Evolutionary conservation across 2,888 invertebrate species (phyloP), one percentile per base, ranked within the genome.

Genomic region (Agriopis aurantiaria): DNA sequence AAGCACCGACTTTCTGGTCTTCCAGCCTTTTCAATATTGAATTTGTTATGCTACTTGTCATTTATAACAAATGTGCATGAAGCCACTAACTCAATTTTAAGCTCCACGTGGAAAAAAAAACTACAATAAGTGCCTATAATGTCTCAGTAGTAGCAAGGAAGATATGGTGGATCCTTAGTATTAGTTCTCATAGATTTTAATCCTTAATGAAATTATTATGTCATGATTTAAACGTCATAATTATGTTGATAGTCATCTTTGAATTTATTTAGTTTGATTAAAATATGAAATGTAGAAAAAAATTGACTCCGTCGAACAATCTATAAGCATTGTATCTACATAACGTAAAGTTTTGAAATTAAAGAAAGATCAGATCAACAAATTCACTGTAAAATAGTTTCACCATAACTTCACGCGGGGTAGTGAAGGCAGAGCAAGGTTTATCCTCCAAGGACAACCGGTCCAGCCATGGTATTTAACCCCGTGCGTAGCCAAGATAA

Each of bases 41-140:
- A 75, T 76, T 74, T 75, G 75, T 76, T 74, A 78, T 75, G 78
- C 75, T 78, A 76, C 78, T 75, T 78, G 78, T 76, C 71, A 78
- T 75, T 71, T 68, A 46, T 73, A 73, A 72, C 68, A 72, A 76
- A 75, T 75, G 72, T 43, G 49, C 48, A 60, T 58, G 46, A 69
- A 74, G 57, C 49, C 61, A 61, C 70, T 71, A 68, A 75, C 73
- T 74, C 63, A 68, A 73, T 74, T 69, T 75, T 74, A 68, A 74
- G 64, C 69, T 45, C 10, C 70, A 43, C 41, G 33, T 40, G 5
- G 1, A 57, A 61, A 71, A 61, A 71, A 69, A 67, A 61, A 0
- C 17, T 52, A 11, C 23, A 23, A 23, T 23, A 23, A 23, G 17
- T 23, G 17, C 17, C 17, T 23, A 23, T 23, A 23, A 23, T 23